Percentiles rank a stretch among this genome's conserved stretches.
Evolutionary conservation across 2,113 vertebrate genomes (phyloP).

Genomic region (Cromileptes altivelis): DNA sequence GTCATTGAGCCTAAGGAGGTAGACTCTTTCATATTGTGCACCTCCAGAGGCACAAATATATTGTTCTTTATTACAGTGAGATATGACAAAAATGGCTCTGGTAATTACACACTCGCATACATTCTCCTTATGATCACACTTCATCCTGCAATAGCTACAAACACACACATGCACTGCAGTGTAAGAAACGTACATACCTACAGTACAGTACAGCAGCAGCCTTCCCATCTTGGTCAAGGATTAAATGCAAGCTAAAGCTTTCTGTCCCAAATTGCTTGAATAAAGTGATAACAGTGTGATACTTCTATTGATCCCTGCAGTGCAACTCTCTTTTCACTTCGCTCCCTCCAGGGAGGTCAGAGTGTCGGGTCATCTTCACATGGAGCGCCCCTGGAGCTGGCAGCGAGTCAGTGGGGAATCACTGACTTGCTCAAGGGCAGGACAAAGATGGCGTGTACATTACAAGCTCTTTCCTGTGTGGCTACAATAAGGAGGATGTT

Average conservation of each 20-base stretch:
- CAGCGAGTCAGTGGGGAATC: slow-evolving; percentile 58
- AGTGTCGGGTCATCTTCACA: slow-evolving; percentile 68
- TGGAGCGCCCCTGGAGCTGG: slow-evolving; percentile 44
- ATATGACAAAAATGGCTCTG: neutral
- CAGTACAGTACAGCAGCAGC: neutral
- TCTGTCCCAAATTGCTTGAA: slow-evolving; percentile 41
- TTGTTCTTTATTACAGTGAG: neutral
- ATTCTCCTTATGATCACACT: neutral
- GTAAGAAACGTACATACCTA: neutral
- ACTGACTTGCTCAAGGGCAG: slow-evolving; percentile 71
- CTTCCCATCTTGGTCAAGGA: slow-evolving; percentile 34
- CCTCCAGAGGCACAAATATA: neutral
- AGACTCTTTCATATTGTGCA: neutral
- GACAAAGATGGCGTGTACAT: slow-evolving; percentile 29
- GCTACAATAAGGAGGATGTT: slow-evolving; percentile 23
- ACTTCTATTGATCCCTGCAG: slow-evolving; percentile 61
- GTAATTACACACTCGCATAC: neutral
- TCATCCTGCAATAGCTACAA: neutral
- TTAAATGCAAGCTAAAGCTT: slow-evolving; percentile 41
- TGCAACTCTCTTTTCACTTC: slow-evolving; percentile 64
- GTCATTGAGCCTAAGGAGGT: neutral
- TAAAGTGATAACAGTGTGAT: slow-evolving; percentile 45
- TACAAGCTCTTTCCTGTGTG: slow-evolving; percentile 31
- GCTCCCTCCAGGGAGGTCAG: slow-evolving; percentile 59
- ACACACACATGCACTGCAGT: neutral